phyloP scores from a whole-genome alignment of 2,797 vertebrate species.

The Eulemur coronatus region DNA sequence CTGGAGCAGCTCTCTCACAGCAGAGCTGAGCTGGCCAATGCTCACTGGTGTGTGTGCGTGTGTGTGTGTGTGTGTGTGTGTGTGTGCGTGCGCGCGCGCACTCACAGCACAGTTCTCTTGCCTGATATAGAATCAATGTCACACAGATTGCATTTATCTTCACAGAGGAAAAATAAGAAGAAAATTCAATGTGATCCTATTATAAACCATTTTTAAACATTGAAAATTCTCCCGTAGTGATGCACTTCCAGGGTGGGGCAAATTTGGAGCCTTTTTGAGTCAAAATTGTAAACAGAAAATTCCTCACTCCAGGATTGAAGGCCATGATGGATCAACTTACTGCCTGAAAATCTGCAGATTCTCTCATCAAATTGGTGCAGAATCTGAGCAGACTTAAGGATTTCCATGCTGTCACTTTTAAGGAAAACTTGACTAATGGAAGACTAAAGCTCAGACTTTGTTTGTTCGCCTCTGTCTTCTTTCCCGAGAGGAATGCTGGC shows the following conservation, averaged over 20 bases:
- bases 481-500: constrained; percentile 30
- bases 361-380: constrained; percentile 51
- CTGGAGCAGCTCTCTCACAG: not conserved
- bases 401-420: constrained; percentile 63
- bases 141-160: constrained; percentile 37
- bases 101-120: not conserved
- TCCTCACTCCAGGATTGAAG: constrained; percentile 65
- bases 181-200: constrained; percentile 34
- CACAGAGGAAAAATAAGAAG: not conserved
- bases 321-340: constrained; percentile 55
- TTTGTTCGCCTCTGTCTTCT: constrained; percentile 54
- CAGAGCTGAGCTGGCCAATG: not conserved
- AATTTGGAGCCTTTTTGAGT: constrained; percentile 60
- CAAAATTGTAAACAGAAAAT: constrained; percentile 71
- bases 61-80: not conserved
- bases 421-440: constrained; percentile 69
- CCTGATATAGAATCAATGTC: constrained; percentile 24
- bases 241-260: constrained; percentile 57
- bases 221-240: constrained; percentile 58
- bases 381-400: constrained; percentile 48
- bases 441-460: constrained; percentile 27
- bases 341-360: constrained; percentile 64
- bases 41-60: not conserved
- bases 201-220: constrained; percentile 66
- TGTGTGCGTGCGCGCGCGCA: not conserved